Evolutionary conservation across 1,140 invertebrate genomes (phyloP).

Genomic region (Apis florea): DNA sequence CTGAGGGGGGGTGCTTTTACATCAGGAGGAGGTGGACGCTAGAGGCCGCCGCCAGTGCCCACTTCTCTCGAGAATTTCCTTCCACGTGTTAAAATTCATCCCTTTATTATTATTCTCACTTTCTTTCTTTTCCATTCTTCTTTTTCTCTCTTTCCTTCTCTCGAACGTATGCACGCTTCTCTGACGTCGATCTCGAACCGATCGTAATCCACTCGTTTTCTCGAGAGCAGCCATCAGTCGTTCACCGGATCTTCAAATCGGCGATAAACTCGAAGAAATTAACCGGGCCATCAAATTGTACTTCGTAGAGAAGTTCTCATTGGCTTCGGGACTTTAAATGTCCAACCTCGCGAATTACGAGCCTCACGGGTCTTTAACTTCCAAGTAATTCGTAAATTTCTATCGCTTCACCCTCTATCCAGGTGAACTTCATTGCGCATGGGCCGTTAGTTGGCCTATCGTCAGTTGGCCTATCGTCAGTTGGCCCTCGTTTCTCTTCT

Average conservation of each 20-base stretch:
- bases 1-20: conserved; percentile 29
- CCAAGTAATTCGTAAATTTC: conserved; percentile 55
- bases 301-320: conserved; percentile 62
- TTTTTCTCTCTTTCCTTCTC: too few species aligned
- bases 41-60: not conserved
- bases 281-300: conserved; percentile 66
- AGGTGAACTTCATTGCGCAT: too few species aligned
- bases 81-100: not conserved
- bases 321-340: conserved; percentile 60
- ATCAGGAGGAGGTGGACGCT: not conserved
- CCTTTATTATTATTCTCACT: not conserved
- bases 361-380: conserved; percentile 47
- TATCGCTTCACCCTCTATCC: conserved; percentile 17
- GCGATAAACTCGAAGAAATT: conserved; percentile 63
- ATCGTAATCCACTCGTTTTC: not conserved
- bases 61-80: conserved; percentile 24
- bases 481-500: not conserved
- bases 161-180: not conserved
- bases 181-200: not conserved
- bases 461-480: not conserved
- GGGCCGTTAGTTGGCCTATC: not conserved
- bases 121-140: not conserved
- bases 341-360: conserved; percentile 50
- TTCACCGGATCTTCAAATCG: conserved; percentile 47
- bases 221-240: not conserved